A percentile compares a stretch with the other conserved stretches of the same genome.
Evolutionary conservation across 2,113 vertebrate genomes (phyloP).

Genomic region (Archocentrus centrarchus): DNA sequence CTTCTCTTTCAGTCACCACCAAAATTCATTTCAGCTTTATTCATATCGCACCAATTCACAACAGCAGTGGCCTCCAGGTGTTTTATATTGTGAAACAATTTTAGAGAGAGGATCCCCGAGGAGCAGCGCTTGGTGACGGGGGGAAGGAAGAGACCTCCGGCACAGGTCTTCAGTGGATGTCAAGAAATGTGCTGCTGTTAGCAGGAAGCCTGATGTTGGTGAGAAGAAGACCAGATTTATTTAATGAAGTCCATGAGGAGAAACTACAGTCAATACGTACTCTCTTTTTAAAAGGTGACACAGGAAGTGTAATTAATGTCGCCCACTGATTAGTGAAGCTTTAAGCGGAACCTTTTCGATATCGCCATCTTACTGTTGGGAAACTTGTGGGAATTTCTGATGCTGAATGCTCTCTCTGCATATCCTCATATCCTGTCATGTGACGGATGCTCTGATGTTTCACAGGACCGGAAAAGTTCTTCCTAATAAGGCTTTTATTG

Average conservation of each 20-base stretch:
- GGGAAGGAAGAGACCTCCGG: neutral
- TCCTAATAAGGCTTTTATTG: neutral
- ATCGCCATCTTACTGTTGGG: no score
- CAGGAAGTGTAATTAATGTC: no score
- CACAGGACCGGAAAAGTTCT: no score
- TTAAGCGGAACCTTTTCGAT: no score
- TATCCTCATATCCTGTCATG: no score
- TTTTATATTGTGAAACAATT: neutral
- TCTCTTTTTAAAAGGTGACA: no score
- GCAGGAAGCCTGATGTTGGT: neutral
- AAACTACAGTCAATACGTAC: neutral
- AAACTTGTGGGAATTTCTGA: no score
- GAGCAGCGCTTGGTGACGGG: fast-evolving
- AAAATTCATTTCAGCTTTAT: neutral
- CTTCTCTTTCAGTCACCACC: neutral
- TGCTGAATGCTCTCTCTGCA: neutral
- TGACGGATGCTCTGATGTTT: no score
- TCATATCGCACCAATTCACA: neutral
- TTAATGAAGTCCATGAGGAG: neutral
- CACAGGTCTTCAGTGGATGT: neutral
- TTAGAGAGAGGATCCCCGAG: neutral
- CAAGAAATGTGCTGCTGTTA: neutral
- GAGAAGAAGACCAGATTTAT: no score
- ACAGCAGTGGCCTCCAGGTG: neutral
- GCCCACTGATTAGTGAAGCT: no score